Evolutionary conservation across 2,113 vertebrate species (phyloP).

Genomic region (Leptosomus discolor): DNA sequence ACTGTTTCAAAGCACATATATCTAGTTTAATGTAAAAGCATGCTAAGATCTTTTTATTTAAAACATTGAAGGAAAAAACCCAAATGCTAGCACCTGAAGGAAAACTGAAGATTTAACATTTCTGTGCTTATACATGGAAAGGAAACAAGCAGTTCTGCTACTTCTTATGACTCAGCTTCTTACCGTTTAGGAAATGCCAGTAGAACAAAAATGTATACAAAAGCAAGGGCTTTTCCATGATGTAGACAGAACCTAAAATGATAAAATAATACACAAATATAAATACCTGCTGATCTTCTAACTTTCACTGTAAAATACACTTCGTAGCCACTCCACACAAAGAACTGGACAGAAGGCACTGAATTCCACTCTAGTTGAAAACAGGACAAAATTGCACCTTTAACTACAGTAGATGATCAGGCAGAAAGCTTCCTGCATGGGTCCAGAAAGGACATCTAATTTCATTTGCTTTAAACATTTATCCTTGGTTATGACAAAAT

Average conservation of each 20-base stretch:
- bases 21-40: neutral
- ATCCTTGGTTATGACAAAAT: neutral
- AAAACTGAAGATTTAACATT: neutral
- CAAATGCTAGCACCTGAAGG: neutral
- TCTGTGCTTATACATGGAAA: neutral
- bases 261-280: constrained; percentile 11
- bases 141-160: neutral
- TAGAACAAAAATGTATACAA: constrained; percentile 22
- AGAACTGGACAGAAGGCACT: neutral
- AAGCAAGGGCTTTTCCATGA: constrained; percentile 55
- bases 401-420: neutral
- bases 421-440: neutral
- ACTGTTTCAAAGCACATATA: neutral
- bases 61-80: neutral
- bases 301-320: neutral
- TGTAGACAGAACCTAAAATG: constrained; percentile 49
- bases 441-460: neutral
- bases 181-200: constrained; percentile 68
- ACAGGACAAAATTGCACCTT: neutral
- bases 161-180: neutral
- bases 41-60: neutral
- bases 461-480: neutral
- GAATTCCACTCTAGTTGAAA: neutral
- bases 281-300: neutral
- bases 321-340: neutral